Evolutionary conservation across 2,797 vertebrate species (phyloP).

Genomic region (Cyclura pinguis): DNA sequence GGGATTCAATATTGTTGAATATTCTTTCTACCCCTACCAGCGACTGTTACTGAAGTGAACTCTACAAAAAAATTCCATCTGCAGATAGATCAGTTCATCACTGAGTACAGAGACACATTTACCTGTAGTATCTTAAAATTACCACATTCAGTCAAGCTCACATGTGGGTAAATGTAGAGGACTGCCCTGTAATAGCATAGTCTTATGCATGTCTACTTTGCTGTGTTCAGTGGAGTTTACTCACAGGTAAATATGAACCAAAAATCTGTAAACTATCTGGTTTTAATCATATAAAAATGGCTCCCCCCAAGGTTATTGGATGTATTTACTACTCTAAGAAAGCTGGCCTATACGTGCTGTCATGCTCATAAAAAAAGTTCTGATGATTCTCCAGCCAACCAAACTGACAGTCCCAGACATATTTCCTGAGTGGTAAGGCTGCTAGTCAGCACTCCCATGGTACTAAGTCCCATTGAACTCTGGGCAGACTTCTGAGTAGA

Average conservation of each 20-base stretch:
- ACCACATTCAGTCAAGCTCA: neutral
- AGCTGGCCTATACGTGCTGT: neutral
- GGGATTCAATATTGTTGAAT: too few relatives aligned
- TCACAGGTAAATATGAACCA: neutral
- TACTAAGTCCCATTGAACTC: neutral
- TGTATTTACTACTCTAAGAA: neutral
- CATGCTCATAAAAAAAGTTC: neutral
- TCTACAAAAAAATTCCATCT: neutral
- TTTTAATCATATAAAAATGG: neutral
- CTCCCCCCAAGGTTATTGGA: neutral
- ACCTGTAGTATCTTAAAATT: neutral
- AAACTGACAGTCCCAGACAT: neutral
- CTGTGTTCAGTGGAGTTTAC: neutral
- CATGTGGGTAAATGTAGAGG: neutral
- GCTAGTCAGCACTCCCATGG: too few relatives aligned
- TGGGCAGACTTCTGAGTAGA: neutral
- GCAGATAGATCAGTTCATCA: neutral
- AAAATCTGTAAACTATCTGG: neutral
- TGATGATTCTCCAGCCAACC: neutral
- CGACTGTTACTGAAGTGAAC: neutral
- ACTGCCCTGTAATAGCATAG: neutral
- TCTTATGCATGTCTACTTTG: neutral
- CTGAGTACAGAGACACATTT: neutral
- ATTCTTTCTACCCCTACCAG: too few relatives aligned
- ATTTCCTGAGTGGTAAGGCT: neutral